Conservation (phyloP, 2,888 invertebrate species). For the Dioctria linearis region DNA sequence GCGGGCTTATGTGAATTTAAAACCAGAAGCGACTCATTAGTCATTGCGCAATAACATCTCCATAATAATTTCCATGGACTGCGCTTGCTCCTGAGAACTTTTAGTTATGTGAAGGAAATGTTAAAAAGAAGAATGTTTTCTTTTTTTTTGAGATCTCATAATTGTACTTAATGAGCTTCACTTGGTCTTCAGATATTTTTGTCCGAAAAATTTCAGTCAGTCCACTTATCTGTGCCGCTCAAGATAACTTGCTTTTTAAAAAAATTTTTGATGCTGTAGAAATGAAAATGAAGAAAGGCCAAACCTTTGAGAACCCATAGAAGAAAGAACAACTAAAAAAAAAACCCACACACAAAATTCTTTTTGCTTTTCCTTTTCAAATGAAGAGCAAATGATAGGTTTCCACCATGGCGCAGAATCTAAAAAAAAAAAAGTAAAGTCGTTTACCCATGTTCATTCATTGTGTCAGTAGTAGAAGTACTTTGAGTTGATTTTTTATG, state of each 20-base stretch:
- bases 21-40: conserved; percentile 4
- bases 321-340: neutral
- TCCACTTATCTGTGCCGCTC: conserved; percentile 3
- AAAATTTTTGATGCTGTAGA: neutral
- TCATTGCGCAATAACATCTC: conserved; percentile 1
- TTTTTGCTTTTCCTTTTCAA: neutral
- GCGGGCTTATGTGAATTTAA: neutral
- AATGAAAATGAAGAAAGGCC: conserved; percentile 5
- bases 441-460: conserved; percentile 4
- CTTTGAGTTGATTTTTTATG: neutral
- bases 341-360: neutral
- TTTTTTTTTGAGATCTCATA: conserved; percentile 9
- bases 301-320: neutral
- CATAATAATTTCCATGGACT: neutral
- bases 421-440: neutral
- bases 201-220: neutral
- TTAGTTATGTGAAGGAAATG: neutral
- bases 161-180: conserved; percentile 15
- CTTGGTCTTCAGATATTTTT: neutral
- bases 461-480: neutral
- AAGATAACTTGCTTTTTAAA: neutral
- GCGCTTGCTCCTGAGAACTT: neutral
- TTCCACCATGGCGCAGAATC: neutral
- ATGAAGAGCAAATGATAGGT: conserved; percentile 12
- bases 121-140: neutral